Conservation (phyloP, 2,888 invertebrate genomes). For the Lycocerus yunnanus region DNA sequence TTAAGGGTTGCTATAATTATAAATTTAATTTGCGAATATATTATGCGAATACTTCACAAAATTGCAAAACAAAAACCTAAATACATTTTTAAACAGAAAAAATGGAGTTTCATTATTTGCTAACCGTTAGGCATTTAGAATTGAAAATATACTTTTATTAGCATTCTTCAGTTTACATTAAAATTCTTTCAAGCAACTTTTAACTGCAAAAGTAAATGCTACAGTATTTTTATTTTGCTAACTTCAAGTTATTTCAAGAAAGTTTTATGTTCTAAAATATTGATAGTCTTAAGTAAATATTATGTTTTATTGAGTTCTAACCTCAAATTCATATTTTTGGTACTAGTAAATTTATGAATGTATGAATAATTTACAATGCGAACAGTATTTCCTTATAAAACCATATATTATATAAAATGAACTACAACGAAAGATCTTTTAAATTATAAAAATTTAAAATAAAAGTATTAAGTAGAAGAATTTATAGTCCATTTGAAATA, state of each 20-base stretch:
- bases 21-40: not conserved
- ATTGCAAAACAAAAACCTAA: not conserved
- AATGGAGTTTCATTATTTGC: not conserved
- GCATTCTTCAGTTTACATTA: not conserved
- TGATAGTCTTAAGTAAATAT: not conserved
- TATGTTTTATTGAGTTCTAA: not conserved
- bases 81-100: not conserved
- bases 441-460: not conserved
- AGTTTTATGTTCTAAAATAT: not conserved
- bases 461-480: too few relatives aligned
- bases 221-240: not conserved
- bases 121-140: not conserved
- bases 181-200: not conserved
- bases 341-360: not conserved
- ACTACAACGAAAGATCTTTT: not conserved
- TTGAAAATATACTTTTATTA: not conserved
- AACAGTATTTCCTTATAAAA: not conserved
- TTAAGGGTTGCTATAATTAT: not conserved
- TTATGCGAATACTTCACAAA: not conserved
- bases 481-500: too few relatives aligned
- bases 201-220: not conserved
- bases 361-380: not conserved
- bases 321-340: not conserved
- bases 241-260: not conserved
- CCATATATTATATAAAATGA: not conserved